Percentiles rank a stretch among this genome's conserved stretches.
phyloP scores from a whole-genome alignment of 2,888 invertebrate species.

The Rhagonycha fulva region DNA sequence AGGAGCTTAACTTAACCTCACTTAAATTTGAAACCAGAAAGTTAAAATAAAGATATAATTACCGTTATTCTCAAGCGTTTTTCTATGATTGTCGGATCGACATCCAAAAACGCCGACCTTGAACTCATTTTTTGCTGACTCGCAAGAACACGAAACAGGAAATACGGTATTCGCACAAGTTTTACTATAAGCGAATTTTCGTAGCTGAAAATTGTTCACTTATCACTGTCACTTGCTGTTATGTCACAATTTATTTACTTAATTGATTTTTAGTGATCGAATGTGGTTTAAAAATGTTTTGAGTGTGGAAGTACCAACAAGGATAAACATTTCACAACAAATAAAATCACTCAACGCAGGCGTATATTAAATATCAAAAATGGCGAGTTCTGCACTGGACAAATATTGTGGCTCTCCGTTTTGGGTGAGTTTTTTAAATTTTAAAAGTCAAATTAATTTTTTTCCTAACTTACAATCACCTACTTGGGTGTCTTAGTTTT shows the following conservation, averaged over 20 bases:
- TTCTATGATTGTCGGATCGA: constrained; percentile 51
- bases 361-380: constrained; percentile 42
- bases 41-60: constrained; percentile 32
- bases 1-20: constrained; percentile 3
- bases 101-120: constrained; percentile 46
- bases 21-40: not conserved
- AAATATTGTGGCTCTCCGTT: constrained; percentile 77
- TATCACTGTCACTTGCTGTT: not conserved
- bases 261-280: not conserved
- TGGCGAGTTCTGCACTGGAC: constrained; percentile 68
- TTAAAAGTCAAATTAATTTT: not conserved
- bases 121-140: constrained; percentile 10
- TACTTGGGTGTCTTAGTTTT: not conserved
- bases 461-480: not conserved
- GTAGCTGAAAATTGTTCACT: not conserved
- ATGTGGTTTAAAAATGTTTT: not conserved
- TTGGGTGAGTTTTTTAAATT: constrained; percentile 69
- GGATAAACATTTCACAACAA: constrained; percentile 4
- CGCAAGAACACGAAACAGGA: not conserved
- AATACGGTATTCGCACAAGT: not conserved
- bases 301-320: not conserved
- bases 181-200: not conserved
- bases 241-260: not conserved
- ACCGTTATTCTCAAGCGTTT: constrained; percentile 50
- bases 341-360: constrained; percentile 28